Conservation (phyloP, 2,113 vertebrate species). For the Arenaria interpres region DNA sequence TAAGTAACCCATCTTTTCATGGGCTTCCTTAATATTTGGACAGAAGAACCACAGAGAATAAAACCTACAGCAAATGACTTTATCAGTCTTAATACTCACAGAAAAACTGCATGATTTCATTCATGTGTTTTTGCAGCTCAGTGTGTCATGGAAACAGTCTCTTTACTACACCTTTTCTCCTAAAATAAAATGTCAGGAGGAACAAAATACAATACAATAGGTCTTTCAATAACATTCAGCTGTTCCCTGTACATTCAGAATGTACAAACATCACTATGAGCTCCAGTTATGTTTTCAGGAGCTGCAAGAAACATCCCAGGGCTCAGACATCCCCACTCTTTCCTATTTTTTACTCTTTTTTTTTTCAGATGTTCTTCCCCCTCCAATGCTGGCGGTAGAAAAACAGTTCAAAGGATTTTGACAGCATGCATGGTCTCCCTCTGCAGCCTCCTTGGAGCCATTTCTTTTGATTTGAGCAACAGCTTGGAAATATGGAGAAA, state of each 20-base stretch:
- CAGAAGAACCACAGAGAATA: not conserved
- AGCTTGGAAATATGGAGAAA: slow-evolving; percentile 71
- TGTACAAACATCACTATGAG: not conserved
- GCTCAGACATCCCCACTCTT: not conserved
- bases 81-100: not conserved
- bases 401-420: slow-evolving; percentile 76
- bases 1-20: not conserved
- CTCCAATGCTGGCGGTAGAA: slow-evolving; percentile 57
- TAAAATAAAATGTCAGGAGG: not conserved
- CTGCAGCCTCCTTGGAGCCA: slow-evolving; percentile 78
- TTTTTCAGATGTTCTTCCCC: slow-evolving; percentile 56
- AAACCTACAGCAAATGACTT: not conserved
- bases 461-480: slow-evolving; percentile 77
- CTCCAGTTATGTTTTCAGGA: not conserved
- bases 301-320: not conserved
- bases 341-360: no score
- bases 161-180: not conserved
- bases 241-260: not conserved
- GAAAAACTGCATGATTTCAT: not conserved
- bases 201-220: not conserved
- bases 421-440: slow-evolving; percentile 78
- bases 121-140: not conserved
- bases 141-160: not conserved
- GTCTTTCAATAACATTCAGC: not conserved
- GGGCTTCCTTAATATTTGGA: not conserved